phyloP scores from a whole-genome alignment of 2,797 vertebrate species.

The Ammospiza maritima region DNA sequence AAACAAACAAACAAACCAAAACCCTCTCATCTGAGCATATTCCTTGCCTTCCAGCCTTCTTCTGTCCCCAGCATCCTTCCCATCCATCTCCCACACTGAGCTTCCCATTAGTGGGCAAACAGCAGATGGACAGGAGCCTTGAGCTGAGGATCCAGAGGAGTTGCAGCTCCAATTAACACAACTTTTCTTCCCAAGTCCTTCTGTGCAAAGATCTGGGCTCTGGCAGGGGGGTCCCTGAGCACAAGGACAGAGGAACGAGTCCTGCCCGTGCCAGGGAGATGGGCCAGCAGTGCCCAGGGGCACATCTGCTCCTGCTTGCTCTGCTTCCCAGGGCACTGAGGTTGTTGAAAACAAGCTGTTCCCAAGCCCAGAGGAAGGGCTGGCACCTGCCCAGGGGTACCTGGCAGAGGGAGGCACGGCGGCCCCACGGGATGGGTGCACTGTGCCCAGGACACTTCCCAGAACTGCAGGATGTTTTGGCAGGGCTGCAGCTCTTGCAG shows the following conservation, averaged over 20 bases:
- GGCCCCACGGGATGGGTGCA: accelerated
- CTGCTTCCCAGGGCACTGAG: accelerated
- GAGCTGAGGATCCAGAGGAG: neutral
- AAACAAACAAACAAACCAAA: neutral
- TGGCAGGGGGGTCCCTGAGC: neutral
- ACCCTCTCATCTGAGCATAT: neutral
- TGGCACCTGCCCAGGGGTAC: neutral
- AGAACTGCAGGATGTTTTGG: neutral
- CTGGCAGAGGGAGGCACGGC: neutral
- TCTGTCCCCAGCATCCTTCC: neutral
- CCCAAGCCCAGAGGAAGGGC: neutral
- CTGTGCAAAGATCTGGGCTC: neutral
- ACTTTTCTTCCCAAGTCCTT: neutral
- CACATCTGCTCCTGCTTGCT: neutral
- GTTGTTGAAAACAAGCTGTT: neutral
- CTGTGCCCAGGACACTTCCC: neutral
- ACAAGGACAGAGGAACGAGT: accelerated
- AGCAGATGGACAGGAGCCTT: neutral
- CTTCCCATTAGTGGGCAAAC: neutral
- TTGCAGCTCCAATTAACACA: neutral
- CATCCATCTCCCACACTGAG: accelerated
- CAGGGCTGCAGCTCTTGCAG: neutral
- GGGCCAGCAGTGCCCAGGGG: neutral
- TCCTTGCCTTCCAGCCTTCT: neutral
- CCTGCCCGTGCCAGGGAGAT: neutral